Percentiles rank a stretch among this genome's conserved stretches.
Evolutionary conservation across 2,888 invertebrate genomes (phyloP).

Genomic region (Lepeophtheirus nordmannii): DNA sequence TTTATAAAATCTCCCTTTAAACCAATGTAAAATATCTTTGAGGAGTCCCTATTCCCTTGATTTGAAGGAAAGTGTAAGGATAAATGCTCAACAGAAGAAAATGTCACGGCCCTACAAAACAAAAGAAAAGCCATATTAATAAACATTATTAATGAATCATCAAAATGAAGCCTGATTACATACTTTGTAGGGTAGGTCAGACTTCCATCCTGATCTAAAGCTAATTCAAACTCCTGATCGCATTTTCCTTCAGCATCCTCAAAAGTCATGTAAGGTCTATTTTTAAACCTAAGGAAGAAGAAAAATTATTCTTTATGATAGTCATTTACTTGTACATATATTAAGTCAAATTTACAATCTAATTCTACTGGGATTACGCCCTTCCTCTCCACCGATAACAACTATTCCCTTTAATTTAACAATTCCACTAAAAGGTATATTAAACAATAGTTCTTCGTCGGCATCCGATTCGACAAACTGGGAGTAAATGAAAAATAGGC

Average conservation of each 20-base stretch:
- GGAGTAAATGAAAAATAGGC: constrained; percentile 27
- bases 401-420: constrained; percentile 87
- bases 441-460: constrained; percentile 87
- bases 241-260: constrained; percentile 58
- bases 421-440: constrained; percentile 91
- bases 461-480: constrained; percentile 91
- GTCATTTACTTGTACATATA: background rate
- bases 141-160: background rate
- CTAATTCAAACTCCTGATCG: constrained; percentile 79
- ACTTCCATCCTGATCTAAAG: constrained; percentile 56
- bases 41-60: constrained; percentile 48
- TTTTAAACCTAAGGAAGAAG: constrained; percentile 50
- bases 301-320: background rate
- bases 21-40: constrained; percentile 71
- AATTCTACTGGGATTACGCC: constrained; percentile 66
- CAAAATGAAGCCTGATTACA: constrained; percentile 31
- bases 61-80: constrained; percentile 77
- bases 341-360: constrained; percentile 53
- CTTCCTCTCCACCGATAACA: constrained; percentile 72
- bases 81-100: constrained; percentile 73
- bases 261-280: constrained; percentile 83
- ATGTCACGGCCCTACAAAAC: constrained; percentile 60
- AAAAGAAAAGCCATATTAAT: constrained; percentile 29
- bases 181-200: constrained; percentile 83
- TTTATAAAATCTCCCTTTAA: constrained; percentile 79